phyloP scores from a whole-genome alignment of 1,140 invertebrate genomes.

The Drosophila rufa region DNA sequence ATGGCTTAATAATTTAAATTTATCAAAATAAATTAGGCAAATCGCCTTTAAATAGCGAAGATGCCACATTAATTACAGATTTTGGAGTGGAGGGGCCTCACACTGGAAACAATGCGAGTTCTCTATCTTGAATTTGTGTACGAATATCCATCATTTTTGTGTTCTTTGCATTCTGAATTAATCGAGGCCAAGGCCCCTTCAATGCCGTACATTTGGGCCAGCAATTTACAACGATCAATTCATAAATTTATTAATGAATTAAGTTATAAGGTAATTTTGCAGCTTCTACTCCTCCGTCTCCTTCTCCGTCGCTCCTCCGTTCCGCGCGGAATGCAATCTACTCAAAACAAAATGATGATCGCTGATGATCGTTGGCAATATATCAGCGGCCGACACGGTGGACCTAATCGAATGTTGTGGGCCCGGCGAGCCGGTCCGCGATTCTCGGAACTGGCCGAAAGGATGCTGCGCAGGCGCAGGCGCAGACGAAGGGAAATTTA shows the following conservation, averaged over 20 bases:
- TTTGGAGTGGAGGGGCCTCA: constrained; percentile 28
- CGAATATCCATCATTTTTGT: constrained; percentile 7
- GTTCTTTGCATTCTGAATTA: constrained; percentile 36
- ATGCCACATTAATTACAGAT: constrained; percentile 73
- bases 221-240: constrained; percentile 83
- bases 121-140: neutral
- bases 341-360: constrained; percentile 65
- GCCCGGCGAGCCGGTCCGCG: constrained; percentile 31
- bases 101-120: constrained; percentile 28
- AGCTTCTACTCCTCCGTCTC: constrained; percentile 15
- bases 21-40: constrained; percentile 74
- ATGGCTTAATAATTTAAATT: constrained; percentile 79
- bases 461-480: constrained; percentile 25
- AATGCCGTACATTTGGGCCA: constrained; percentile 72
- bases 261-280: constrained; percentile 84
- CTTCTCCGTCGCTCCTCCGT: neutral
- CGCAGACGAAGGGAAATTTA: constrained; percentile 56
- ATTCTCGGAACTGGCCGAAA: constrained; percentile 72
- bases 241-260: constrained; percentile 85
- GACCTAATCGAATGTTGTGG: constrained; percentile 73
- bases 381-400: constrained; percentile 64
- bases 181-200: constrained; percentile 19
- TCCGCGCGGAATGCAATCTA: constrained; percentile 63
- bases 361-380: constrained; percentile 69
- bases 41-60: constrained; percentile 67